Percentiles rank a stretch among this genome's conserved stretches.
Conservation (phyloP, 1,140 invertebrate genomes). For the Zaprionus inermis region DNA sequence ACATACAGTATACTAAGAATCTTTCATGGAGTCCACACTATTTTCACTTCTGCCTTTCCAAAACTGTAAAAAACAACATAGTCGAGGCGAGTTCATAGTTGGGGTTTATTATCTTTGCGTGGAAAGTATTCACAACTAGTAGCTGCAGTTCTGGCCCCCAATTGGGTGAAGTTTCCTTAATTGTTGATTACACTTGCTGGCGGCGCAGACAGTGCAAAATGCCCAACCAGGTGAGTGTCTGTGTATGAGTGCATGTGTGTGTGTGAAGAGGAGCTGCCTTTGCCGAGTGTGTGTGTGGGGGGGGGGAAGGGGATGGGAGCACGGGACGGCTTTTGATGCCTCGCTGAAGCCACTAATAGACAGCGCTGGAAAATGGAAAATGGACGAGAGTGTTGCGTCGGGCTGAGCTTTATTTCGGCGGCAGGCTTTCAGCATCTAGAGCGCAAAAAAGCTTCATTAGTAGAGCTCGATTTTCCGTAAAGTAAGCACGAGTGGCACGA, state of each 20-base stretch:
- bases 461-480: conserved; percentile 18
- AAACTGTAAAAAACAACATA: background rate
- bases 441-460: conserved; percentile 34
- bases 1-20: background rate
- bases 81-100: background rate
- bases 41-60: background rate
- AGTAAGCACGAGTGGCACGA: background rate
- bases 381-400: background rate
- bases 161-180: conserved; percentile 33
- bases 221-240: conserved; percentile 10
- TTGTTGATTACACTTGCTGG: conserved; percentile 38
- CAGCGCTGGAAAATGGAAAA: conserved; percentile 25
- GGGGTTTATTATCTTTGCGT: background rate
- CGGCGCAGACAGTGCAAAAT: conserved; percentile 11
- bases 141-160: background rate
- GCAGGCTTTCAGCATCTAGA: conserved; percentile 26
- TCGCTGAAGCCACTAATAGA: conserved; percentile 40
- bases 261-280: background rate
- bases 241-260: background rate
- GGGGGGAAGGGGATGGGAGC: background rate
- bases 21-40: background rate
- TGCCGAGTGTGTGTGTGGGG: conserved; percentile 8
- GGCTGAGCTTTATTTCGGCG: conserved; percentile 11
- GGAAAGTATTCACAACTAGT: background rate
- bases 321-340: conserved; percentile 19